Conservation (phyloP, 2,113 vertebrate genomes). For the Suncus etruscus region DNA sequence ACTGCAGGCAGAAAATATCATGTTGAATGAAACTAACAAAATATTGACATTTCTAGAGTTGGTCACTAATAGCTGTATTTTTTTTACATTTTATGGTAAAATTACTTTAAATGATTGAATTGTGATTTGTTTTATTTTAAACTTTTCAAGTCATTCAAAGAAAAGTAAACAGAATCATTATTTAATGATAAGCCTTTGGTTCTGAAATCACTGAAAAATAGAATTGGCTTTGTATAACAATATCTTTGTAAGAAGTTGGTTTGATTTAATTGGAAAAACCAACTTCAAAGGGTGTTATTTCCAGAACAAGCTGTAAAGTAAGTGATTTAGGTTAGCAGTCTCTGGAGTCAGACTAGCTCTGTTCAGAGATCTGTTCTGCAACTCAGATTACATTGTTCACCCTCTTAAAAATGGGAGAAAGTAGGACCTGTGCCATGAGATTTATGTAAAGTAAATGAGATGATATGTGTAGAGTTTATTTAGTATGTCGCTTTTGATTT, state of each 20-base stretch:
- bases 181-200: neutral
- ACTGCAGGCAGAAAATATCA: too few relatives aligned
- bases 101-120: neutral
- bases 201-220: neutral
- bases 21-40: neutral
- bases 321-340: neutral
- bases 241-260: neutral
- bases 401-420: neutral
- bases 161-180: neutral
- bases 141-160: neutral
- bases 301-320: neutral
- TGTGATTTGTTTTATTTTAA: neutral
- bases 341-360: neutral
- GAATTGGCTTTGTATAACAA: neutral
- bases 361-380: neutral
- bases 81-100: too few relatives aligned
- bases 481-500: neutral
- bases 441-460: constrained; percentile 2
- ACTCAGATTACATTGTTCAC: neutral
- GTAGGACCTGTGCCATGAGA: neutral
- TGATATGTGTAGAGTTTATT: neutral
- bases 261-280: neutral
- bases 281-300: neutral
- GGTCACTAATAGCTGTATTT: too few relatives aligned
- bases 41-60: neutral